Evolutionary conservation across 2,888 invertebrate species (phyloP).

Genomic region (Melipona beecheii): DNA sequence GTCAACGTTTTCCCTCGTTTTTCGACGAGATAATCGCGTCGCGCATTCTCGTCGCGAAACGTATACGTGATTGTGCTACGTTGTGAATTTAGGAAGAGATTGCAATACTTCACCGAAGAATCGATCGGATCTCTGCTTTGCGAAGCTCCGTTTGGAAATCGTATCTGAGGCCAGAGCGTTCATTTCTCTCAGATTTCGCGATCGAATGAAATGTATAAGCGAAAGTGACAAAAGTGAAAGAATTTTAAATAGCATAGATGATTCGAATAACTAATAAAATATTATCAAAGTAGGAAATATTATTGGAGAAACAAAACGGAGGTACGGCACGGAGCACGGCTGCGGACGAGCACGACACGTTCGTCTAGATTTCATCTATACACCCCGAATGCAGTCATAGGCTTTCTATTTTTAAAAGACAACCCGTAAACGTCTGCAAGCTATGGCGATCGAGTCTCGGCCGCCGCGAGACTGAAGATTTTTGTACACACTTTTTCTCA

Average conservation of each 20-base stretch:
- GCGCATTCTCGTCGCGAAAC: neutral
- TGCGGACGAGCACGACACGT: conserved; percentile 38
- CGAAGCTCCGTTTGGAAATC: neutral
- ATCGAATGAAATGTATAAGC: neutral
- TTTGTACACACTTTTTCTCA: neutral
- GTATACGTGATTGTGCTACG: too few species aligned
- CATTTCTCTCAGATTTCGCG: conserved; percentile 29
- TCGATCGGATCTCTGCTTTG: too few species aligned
- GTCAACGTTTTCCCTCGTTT: conserved; percentile 22
- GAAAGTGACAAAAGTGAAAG: too few species aligned
- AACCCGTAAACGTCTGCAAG: conserved; percentile 42
- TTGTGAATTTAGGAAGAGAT: too few species aligned
- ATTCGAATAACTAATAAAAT: neutral
- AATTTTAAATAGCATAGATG: neutral
- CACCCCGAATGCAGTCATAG: conserved; percentile 56
- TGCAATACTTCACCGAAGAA: too few species aligned
- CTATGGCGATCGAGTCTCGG: conserved; percentile 35
- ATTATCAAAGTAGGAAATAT: neutral
- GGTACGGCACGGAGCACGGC: conserved; percentile 44
- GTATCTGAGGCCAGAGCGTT: conserved; percentile 27
- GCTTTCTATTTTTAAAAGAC: conserved; percentile 71
- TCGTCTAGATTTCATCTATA: conserved; percentile 61
- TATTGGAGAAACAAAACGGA: neutral
- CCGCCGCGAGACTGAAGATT: neutral
- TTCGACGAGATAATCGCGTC: neutral